Base-by-base conservation (phyloP, 2,797 vertebrate species). In the Steatocranus sp. region DNA sequence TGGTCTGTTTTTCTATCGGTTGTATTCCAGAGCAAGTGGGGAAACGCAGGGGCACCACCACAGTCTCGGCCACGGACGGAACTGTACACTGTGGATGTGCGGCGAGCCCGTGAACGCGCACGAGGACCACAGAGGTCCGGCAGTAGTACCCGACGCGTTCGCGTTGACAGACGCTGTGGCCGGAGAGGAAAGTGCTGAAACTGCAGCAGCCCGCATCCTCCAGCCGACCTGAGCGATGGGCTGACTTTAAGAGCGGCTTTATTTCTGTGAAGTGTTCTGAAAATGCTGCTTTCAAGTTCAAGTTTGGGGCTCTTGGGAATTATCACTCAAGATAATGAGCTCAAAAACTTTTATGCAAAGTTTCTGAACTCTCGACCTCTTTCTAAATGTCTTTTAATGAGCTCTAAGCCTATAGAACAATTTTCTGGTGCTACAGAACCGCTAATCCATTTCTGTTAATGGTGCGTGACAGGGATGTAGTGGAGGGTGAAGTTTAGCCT, bases 121-220 rank as follows among this genome's bases (percentile, higher is more conserved):
- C 34, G 34, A 8, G 18, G 58, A 79, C 56, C 56, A 38, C 56
- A 46, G 75, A 11, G 46, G 82, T 81, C 83, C 51, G 48, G 14
- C 50, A 18, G 38, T 30, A 27, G 10, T 66, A 25, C 56, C 30
- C 32, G 43, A 66, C 25, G 25, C 58, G 79, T 76, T 49, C 79
- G 75, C 23, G 43, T 17, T 70, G 7, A 1, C 9, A 88, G 84
- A 88, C 76, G 84, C 89, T 84, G 81, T 85, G 88, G 75, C 89
- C 75, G 75, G 30, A 18, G 56, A 78, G 74, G 84, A 87, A 82
- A 89, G 75, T 77, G 49, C 78, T 46, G 11, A 76, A 2, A 53
- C 25, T 17, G 2, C 5, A 3, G 18, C 18, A 70, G 23, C 66
- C 23, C 41, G 11, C 41, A 30, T 30, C 43, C 23, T 48, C 41